These are phyloP conservation scores for Mythimna lalbum DNA, from an alignment of 2,888 invertebrate species.

Conservation along the genomic window DNA sequence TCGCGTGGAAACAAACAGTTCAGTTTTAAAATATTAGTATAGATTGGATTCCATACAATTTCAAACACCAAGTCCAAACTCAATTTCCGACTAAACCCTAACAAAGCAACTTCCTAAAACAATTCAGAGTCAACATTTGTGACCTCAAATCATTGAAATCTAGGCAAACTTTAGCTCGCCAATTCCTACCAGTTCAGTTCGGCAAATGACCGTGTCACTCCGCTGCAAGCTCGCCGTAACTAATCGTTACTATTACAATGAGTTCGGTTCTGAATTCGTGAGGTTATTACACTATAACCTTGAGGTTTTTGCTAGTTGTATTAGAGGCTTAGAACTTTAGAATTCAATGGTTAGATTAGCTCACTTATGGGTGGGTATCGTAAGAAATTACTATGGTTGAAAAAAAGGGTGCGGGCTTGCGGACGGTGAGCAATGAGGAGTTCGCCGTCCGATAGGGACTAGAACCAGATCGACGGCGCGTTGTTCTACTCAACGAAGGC, in stretches of 20 bases:
- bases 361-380: not conserved
- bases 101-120: slow-evolving; percentile 1
- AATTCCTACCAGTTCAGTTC: slow-evolving; percentile 25
- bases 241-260: slow-evolving; percentile 40
- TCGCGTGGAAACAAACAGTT: no score
- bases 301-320: slow-evolving; percentile 51
- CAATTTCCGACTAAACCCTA: not conserved
- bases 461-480: no score
- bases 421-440: no score
- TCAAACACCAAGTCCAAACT: not conserved
- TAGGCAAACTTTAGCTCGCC: slow-evolving; percentile 21
- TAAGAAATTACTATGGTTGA: not conserved
- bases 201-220: slow-evolving; percentile 41
- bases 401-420: not conserved
- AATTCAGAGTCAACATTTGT: slow-evolving; percentile 14
- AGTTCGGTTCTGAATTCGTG: slow-evolving; percentile 26
- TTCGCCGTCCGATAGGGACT: no score
- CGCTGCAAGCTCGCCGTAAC: slow-evolving; percentile 28
- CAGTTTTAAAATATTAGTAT: no score
- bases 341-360: not conserved
- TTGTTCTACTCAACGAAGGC: no score
- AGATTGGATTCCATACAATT: no score
- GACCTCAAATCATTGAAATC: slow-evolving; percentile 36
- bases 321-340: slow-evolving; percentile 6
- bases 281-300: slow-evolving; percentile 56